Conservation (phyloP, 1,140 invertebrate species). For the Halictus rubicundus region DNA sequence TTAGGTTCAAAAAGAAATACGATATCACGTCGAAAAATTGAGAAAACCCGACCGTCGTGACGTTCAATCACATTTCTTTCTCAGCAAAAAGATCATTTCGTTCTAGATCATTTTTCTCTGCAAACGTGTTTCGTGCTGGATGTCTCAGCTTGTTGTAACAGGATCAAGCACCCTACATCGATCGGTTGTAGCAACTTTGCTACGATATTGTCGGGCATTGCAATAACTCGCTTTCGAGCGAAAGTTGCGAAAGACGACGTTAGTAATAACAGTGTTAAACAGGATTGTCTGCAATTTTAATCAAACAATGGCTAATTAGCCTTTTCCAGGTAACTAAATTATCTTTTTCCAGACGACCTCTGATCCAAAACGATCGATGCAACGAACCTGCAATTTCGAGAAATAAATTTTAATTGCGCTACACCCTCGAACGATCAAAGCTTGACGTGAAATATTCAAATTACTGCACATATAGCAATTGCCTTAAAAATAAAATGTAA, state of each 20-base stretch:
- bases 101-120: no score
- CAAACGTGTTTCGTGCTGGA: constrained; percentile 9
- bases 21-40: no score
- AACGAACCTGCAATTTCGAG: not conserved
- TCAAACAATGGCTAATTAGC: constrained; percentile 8
- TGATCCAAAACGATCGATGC: not conserved
- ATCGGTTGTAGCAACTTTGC: constrained; percentile 41
- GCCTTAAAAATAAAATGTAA: no score
- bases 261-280: not conserved
- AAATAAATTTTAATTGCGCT: not conserved
- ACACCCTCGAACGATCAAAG: not conserved
- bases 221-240: not conserved
- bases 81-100: no score
- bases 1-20: no score
- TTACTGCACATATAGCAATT: not conserved
- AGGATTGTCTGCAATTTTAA: not conserved
- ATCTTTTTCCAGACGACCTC: not conserved
- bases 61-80: no score
- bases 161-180: not conserved
- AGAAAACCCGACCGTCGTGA: no score
- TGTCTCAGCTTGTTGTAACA: constrained; percentile 38
- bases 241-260: not conserved
- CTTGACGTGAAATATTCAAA: not conserved
- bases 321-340: not conserved
- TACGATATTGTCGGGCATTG: constrained; percentile 15